Conservation (phyloP, 1,140 invertebrate species). For the Brachionus sp. region DNA sequence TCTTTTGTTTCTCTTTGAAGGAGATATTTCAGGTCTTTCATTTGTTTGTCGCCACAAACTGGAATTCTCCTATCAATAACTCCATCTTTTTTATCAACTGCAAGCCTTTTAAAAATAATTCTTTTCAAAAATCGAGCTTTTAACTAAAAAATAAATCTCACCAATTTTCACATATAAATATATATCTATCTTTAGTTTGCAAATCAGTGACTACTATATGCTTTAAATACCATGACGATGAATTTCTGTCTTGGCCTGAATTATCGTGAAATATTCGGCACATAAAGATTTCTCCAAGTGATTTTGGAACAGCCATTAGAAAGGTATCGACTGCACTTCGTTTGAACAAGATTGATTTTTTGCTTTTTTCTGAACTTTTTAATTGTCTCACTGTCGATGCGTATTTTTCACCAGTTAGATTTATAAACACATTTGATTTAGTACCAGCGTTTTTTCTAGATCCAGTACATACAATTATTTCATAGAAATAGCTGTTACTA, state of each 20-base stretch:
- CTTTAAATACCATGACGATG: slow-evolving; percentile 57
- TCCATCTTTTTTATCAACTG: slow-evolving; percentile 58
- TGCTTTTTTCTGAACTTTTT: slow-evolving; percentile 1
- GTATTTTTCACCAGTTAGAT: slow-evolving; percentile 41
- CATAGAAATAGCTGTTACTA: slow-evolving; percentile 63
- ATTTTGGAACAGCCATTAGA: slow-evolving; percentile 59
- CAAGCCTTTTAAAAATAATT: slow-evolving; percentile 50
- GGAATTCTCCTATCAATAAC: slow-evolving; percentile 57
- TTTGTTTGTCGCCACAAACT: neutral
- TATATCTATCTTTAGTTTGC: slow-evolving; percentile 58
- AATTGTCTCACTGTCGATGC: slow-evolving; percentile 10
- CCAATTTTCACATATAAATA: slow-evolving; percentile 57
- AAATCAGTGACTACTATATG: slow-evolving; percentile 57
- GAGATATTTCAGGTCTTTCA: slow-evolving; percentile 5
- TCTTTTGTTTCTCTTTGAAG: neutral
- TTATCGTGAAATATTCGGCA: slow-evolving; percentile 60
- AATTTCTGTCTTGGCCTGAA: slow-evolving; percentile 49
- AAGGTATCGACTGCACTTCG: slow-evolving; percentile 58
- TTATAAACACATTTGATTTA: slow-evolving; percentile 46
- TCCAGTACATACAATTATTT: slow-evolving; percentile 63
- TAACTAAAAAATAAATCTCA: neutral
- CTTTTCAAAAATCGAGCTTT: neutral
- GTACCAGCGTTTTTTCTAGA: slow-evolving; percentile 57
- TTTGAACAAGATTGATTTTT: slow-evolving; percentile 42
- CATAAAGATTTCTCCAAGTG: slow-evolving; percentile 55